Conservation (phyloP, 1,140 invertebrate genomes). For the Bicyclus anynana region DNA sequence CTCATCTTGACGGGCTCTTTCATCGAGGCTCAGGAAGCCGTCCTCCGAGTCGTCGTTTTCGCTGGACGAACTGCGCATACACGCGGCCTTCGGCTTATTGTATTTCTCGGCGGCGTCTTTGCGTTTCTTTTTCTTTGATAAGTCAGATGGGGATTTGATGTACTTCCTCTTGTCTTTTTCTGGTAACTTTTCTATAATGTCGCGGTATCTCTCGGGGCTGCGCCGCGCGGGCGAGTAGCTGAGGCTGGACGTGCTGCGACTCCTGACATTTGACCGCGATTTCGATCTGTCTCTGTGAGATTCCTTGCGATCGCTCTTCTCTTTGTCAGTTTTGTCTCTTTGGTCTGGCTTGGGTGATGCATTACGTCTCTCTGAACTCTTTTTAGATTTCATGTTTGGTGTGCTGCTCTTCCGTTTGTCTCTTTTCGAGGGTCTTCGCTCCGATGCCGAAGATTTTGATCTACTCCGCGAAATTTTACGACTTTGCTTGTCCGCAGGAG, state of each 20-base stretch:
- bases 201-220: slow-evolving; percentile 81
- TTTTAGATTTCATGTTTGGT: slow-evolving; percentile 39
- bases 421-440: slow-evolving; percentile 38
- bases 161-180: slow-evolving; percentile 76
- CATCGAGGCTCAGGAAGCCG: slow-evolving; percentile 55
- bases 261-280: slow-evolving; percentile 47
- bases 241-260: slow-evolving; percentile 77
- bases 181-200: slow-evolving; percentile 76
- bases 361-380: slow-evolving; percentile 30
- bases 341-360: slow-evolving; percentile 35
- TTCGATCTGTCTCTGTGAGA: slow-evolving; percentile 36
- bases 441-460: slow-evolving; percentile 44
- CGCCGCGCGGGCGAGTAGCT: slow-evolving; percentile 82
- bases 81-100: slow-evolving; percentile 77
- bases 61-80: slow-evolving; percentile 80
- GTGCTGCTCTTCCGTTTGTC: slow-evolving; percentile 39
- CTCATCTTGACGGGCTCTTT: slow-evolving; percentile 59
- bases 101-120: slow-evolving; percentile 40
- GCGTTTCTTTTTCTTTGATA: slow-evolving; percentile 55
- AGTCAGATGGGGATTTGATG: slow-evolving; percentile 61
- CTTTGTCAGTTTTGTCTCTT: slow-evolving; percentile 37
- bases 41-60: slow-evolving; percentile 78
- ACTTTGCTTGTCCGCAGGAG: slow-evolving; percentile 31
- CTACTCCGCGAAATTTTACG: slow-evolving; percentile 38
- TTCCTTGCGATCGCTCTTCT: slow-evolving; percentile 34